These are phyloP conservation scores for Drosophila borborema DNA, from an alignment of 2,888 invertebrate genomes.

Conservation along the genomic window DNA sequence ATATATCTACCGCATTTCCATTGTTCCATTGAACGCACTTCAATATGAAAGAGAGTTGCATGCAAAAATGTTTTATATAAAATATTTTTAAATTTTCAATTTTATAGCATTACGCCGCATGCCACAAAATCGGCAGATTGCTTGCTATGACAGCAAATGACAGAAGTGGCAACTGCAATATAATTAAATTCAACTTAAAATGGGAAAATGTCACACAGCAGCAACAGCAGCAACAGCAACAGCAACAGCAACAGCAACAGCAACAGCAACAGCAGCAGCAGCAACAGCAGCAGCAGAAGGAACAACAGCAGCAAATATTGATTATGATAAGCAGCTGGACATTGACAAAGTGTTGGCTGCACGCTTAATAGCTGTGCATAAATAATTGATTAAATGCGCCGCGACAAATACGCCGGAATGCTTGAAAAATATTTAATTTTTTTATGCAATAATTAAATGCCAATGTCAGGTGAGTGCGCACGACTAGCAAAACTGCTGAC, in stretches of 20 bases:
- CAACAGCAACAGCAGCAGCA: not conserved
- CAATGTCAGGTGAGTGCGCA: slow-evolving; percentile 5
- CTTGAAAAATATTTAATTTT: slow-evolving; percentile 26
- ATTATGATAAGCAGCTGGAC: slow-evolving; percentile 6
- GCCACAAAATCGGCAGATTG: slow-evolving; percentile 6
- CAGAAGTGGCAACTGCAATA: slow-evolving; percentile 1
- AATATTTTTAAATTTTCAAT: not conserved
- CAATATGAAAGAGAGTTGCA: not conserved
- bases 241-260: not conserved
- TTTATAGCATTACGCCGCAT: slow-evolving; percentile 6
- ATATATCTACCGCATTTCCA: too few relatives aligned
- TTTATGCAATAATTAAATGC: slow-evolving; percentile 22
- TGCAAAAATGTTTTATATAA: not conserved
- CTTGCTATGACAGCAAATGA: slow-evolving; percentile 8
- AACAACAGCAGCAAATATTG: slow-evolving; percentile 8
- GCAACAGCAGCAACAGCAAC: not conserved
- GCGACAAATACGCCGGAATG: slow-evolving; percentile 13
- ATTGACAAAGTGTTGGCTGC: slow-evolving; percentile 21
- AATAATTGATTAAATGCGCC: slow-evolving; percentile 32
- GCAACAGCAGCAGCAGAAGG: not conserved
- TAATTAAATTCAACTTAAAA: slow-evolving; percentile 30
- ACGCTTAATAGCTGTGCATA: slow-evolving; percentile 3
- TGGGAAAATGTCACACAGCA: not conserved
- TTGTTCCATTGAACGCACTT: not conserved
- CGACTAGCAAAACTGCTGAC: slow-evolving; percentile 16